Conservation (phyloP, 2,113 vertebrate genomes). For the Spea bombifrons region DNA sequence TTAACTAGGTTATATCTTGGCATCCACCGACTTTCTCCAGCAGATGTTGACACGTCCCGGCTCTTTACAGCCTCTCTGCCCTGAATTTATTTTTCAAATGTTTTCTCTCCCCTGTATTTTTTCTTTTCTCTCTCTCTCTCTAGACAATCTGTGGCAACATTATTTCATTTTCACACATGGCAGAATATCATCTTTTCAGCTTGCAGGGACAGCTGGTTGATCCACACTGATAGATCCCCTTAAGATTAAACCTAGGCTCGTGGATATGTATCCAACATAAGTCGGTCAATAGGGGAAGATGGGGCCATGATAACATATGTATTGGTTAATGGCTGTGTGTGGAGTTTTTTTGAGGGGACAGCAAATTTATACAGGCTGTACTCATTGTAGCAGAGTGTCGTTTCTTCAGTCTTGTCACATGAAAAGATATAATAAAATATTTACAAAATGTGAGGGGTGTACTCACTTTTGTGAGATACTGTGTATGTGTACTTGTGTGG, state of each 20-base stretch:
- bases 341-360: too few species aligned
- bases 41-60: slow-evolving; percentile 40
- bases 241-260: slow-evolving; percentile 34
- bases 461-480: too few species aligned
- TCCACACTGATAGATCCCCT: slow-evolving; percentile 33
- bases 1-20: slow-evolving; percentile 45
- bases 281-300: slow-evolving; percentile 33
- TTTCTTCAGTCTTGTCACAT: too few species aligned
- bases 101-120: not conserved
- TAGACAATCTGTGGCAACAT: slow-evolving; percentile 38
- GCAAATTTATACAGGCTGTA: too few species aligned
- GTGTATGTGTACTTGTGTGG: too few species aligned
- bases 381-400: too few species aligned
- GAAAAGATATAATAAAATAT: too few species aligned
- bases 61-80: slow-evolving; percentile 29
- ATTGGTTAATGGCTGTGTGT: not conserved
- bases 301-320: slow-evolving; percentile 24
- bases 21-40: slow-evolving; percentile 38
- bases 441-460: too few species aligned
- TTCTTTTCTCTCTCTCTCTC: slow-evolving; percentile 28
- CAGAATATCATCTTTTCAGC: slow-evolving; percentile 26
- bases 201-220: slow-evolving; percentile 42
- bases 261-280: slow-evolving; percentile 14
- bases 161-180: slow-evolving; percentile 43
- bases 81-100: slow-evolving; percentile 38